Base-by-base conservation (phyloP, 2,797 vertebrate species). In the Jordanella pulchra region DNA sequence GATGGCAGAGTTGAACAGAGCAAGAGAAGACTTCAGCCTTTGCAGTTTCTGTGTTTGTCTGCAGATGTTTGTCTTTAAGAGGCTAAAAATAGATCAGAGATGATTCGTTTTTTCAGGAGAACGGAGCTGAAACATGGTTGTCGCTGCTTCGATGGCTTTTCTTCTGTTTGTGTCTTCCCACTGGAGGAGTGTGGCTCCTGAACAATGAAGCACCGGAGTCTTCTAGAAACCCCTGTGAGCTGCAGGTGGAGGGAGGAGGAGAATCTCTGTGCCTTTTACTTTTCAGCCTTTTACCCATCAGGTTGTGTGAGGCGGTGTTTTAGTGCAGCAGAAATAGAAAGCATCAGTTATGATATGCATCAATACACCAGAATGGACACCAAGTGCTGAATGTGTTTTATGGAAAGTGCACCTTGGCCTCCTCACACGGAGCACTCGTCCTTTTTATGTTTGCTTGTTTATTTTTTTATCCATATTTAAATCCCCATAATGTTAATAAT, bases 241-340 rank as follows among this genome's bases (percentile, higher is more conserved):
- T 54, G 79, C 75, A 53, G 15, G 15, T 13, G 32, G 75, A 65
- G 65, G 67, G 71, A 72, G 48, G 67, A 70, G 78, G 73, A 81
- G 71, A 53, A 89, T 86, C 78, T 86, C 77, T 83, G 90, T 93
- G 92, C 88, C 89, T 93, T 93, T 83, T 85, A 50, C 65, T 88
- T 88, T 88, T 87, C 77, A 75, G 65, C 79, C 75, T 82, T 79
- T 79, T 66, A 75, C 27, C 65, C 45, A 35, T 56, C 11, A 13
- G 72, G 81, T 69, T 17, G 63, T 83, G 30, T 35, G 54, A 61
- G 58, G 39, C 32, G 1, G 32, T 42, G 60, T 63, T 44, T 63
- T 28, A 21, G 71, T 61, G 69, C 73, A 64, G 75, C 60, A 53
- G 47, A 27, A 54, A 63, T 32, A 53, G 42, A 58, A 50, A 60